Evolutionary conservation across 2,113 vertebrate species (phyloP).

Genomic region (Tragelaphus buxtoni): DNA sequence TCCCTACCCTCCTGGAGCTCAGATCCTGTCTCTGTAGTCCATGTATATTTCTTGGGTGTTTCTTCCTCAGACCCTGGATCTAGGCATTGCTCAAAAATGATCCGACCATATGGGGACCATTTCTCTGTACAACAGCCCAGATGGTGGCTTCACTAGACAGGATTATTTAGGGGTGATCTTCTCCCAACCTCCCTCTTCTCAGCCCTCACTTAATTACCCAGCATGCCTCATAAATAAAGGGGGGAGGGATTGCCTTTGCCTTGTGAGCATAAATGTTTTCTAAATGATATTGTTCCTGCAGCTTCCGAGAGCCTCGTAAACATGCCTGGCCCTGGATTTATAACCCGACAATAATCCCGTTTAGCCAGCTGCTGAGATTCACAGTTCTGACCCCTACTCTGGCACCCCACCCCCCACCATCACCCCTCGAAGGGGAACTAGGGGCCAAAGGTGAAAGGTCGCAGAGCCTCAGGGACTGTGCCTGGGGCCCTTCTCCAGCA

Average conservation of each 20-base stretch:
- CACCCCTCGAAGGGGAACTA: not conserved
- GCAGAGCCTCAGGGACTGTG: not conserved
- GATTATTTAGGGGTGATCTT: conserved; percentile 65
- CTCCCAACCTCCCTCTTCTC: conserved; percentile 26
- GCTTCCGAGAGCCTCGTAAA: conserved; percentile 63
- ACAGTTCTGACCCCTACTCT: not conserved
- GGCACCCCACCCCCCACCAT: not conserved
- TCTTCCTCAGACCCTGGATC: not conserved
- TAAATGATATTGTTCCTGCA: conserved; percentile 60
- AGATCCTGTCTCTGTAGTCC: not conserved
- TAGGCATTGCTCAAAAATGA: not conserved
- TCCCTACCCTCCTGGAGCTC: not conserved
- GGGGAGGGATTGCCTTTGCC: not conserved
- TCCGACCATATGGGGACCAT: not conserved
- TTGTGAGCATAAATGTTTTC: conserved; percentile 53
- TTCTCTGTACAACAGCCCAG: conserved; percentile 16
- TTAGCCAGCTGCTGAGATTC: conserved; percentile 44
- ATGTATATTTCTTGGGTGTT: not conserved
- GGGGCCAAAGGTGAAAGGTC: not conserved
- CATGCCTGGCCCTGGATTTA: conserved; percentile 37
- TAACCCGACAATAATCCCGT: not conserved
- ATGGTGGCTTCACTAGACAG: conserved; percentile 37
- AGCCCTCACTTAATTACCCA: conserved; percentile 64
- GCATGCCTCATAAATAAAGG: conserved; percentile 63
- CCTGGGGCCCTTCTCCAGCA: not conserved